Evolutionary conservation across 2,113 vertebrate species (phyloP).

Genomic region (Phoxinus phoxinus): DNA sequence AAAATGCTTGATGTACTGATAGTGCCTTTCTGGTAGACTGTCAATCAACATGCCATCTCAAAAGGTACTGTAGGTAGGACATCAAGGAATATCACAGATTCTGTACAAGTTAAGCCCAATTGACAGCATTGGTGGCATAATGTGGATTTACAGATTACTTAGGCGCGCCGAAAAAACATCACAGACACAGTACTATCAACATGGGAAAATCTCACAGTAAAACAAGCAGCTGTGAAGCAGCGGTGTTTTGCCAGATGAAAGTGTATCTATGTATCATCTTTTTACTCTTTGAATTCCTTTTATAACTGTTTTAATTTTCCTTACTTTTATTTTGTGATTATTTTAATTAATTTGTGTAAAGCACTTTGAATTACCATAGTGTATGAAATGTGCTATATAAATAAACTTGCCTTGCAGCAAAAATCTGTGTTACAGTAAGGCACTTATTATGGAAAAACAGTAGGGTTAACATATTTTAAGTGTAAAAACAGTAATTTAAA

Average conservation of each 20-base stretch:
- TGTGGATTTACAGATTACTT: neutral
- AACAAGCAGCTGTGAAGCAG: too few relatives aligned
- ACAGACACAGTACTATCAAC: too few relatives aligned
- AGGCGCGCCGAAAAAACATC: too few relatives aligned
- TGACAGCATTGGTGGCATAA: neutral
- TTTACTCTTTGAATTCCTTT: too few relatives aligned
- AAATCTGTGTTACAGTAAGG: neutral
- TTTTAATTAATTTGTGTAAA: too few relatives aligned
- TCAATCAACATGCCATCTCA: conserved; percentile 17
- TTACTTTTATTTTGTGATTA: too few relatives aligned
- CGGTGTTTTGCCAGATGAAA: too few relatives aligned
- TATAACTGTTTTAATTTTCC: too few relatives aligned
- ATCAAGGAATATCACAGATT: neutral
- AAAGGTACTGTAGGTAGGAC: neutral
- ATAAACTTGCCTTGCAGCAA: neutral
- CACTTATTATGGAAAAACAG: neutral
- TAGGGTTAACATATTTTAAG: neutral
- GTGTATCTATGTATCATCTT: too few relatives aligned
- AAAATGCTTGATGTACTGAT: conserved; percentile 2
- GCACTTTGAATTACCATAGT: too few relatives aligned
- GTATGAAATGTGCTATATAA: too few relatives aligned
- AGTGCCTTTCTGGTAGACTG: neutral
- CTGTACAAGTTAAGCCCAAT: neutral
- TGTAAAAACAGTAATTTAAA: neutral
- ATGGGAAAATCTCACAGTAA: too few relatives aligned